A percentile compares a stretch with the other conserved stretches of the same genome.
phyloP scores from a whole-genome alignment of 2,113 vertebrate genomes.

The Ageneiosus marmoratus region DNA sequence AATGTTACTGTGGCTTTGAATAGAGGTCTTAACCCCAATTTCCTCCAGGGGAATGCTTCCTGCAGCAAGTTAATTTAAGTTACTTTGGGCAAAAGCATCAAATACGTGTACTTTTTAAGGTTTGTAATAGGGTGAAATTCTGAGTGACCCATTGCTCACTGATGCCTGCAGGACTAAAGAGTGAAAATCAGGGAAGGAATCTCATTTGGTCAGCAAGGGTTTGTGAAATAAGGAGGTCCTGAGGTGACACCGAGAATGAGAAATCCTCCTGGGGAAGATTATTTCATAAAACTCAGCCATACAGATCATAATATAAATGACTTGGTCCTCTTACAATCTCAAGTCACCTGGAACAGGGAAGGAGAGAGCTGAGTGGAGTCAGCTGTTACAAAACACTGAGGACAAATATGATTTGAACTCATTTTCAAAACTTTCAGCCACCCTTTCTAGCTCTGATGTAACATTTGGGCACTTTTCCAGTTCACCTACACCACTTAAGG shows the following conservation, averaged over 20 bases:
- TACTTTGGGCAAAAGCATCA: constrained; percentile 2
- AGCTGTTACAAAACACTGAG: not conserved
- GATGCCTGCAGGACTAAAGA: constrained; percentile 16
- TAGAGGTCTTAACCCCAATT: constrained; percentile 23
- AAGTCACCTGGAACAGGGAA: not conserved
- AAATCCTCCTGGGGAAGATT: constrained; percentile 9
- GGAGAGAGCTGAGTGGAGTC: not conserved
- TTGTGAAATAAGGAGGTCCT: not conserved
- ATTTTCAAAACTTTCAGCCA: constrained; percentile 8
- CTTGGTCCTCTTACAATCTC: not conserved
- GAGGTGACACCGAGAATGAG: not conserved
- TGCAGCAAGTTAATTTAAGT: not conserved
- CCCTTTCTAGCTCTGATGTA: not conserved
- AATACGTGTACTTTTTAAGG: constrained; percentile 4
- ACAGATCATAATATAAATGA: not conserved
- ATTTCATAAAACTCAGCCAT: not conserved
- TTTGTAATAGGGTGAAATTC: not conserved
- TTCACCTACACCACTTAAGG: not conserved
- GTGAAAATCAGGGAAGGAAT: constrained; percentile 10
- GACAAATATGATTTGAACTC: not conserved
- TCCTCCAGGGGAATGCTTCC: constrained; percentile 7
- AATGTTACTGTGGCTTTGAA: constrained; percentile 25
- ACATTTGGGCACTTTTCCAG: constrained; percentile 2
- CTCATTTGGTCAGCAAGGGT: constrained; percentile 6
- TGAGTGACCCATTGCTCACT: constrained; percentile 9